phyloP scores from a whole-genome alignment of 2,888 invertebrate genomes.

The Antitype chi region DNA sequence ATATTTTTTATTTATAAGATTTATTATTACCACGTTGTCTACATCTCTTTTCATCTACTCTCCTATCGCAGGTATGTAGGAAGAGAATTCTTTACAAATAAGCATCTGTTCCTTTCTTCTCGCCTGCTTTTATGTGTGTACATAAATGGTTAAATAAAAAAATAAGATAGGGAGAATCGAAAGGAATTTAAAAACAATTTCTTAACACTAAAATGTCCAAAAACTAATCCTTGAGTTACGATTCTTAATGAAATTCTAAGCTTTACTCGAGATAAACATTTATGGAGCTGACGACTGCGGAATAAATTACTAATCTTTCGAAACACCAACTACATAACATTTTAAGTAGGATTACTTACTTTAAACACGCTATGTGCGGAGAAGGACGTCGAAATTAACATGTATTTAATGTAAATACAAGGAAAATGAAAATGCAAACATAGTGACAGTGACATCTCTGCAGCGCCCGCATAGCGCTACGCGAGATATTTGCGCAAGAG shows the following conservation, averaged over 20 bases:
- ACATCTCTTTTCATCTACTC: no score
- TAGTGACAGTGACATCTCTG: conserved; percentile 70
- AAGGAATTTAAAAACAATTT: conserved; percentile 7
- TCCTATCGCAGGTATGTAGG: no score
- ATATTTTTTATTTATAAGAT: no score
- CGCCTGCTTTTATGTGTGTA: no score
- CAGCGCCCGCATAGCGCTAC: conserved; percentile 24
- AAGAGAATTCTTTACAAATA: no score
- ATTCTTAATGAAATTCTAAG: conserved; percentile 44
- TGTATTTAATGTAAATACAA: conserved; percentile 80
- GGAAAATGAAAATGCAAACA: conserved; percentile 81
- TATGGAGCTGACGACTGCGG: conserved; percentile 54
- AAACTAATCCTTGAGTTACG: conserved; percentile 30
- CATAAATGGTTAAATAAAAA: no score
- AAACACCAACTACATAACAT: conserved; percentile 49
- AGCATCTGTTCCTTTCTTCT: no score
- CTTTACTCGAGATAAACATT: conserved; percentile 62
- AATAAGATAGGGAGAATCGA: neutral
- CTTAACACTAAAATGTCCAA: conserved; percentile 3
- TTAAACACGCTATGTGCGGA: conserved; percentile 58
- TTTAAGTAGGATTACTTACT: conserved; percentile 60
- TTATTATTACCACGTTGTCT: no score
- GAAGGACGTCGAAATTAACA: conserved; percentile 81
- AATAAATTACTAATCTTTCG: conserved; percentile 63
- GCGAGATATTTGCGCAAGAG: conserved; percentile 81